Conservation (phyloP, 1,140 invertebrate species). For the Propsilocerus akamusi region DNA sequence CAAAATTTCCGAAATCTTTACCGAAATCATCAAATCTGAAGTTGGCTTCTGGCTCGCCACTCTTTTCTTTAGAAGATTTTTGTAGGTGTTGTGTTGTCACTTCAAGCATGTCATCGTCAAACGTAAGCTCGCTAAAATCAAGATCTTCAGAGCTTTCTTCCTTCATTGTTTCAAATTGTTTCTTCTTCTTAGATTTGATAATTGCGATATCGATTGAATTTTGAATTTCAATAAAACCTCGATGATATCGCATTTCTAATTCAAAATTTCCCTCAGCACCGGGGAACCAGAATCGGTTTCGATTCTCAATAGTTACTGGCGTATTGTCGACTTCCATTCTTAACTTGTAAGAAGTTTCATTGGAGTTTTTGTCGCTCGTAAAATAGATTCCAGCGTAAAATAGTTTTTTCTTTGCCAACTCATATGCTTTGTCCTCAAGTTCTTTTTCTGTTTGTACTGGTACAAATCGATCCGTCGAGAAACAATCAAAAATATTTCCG, state of each 20-base stretch:
- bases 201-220: slow-evolving; percentile 42
- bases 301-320: slow-evolving; percentile 34
- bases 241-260: slow-evolving; percentile 41
- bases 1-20: no score
- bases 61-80: not conserved
- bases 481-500: slow-evolving; percentile 33
- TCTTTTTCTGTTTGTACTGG: slow-evolving; percentile 28
- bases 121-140: slow-evolving; percentile 5
- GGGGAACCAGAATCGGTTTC: slow-evolving; percentile 43
- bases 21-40: not conserved
- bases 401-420: slow-evolving; percentile 24
- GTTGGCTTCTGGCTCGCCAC: not conserved
- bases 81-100: not conserved
- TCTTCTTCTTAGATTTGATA: slow-evolving; percentile 25
- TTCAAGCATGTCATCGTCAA: slow-evolving; percentile 9
- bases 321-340: slow-evolving; percentile 48
- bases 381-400: slow-evolving; percentile 20
- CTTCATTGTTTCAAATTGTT: slow-evolving; percentile 1
- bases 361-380: slow-evolving; percentile 16
- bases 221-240: slow-evolving; percentile 45
- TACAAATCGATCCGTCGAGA: slow-evolving; percentile 35
- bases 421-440: slow-evolving; percentile 28
- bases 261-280: slow-evolving; percentile 40
- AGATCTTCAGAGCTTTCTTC: not conserved
- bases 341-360: slow-evolving; percentile 32